phyloP scores from a whole-genome alignment of 2,113 vertebrate genomes.

The Rostratula benghalensis region DNA sequence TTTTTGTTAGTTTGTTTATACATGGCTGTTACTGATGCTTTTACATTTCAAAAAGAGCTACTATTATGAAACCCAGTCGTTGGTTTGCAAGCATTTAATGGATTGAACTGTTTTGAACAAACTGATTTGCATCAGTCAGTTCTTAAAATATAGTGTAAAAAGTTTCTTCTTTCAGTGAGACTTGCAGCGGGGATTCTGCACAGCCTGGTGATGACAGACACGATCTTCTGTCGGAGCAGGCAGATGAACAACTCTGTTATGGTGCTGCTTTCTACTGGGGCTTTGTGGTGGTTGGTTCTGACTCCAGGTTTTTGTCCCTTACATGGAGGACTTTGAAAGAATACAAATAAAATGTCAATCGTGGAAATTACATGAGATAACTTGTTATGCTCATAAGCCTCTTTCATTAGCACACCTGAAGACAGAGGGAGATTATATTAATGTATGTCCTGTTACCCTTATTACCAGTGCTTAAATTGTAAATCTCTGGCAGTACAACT shows the following conservation, averaged over 20 bases:
- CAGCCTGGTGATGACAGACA: neutral
- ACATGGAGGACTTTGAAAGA: neutral
- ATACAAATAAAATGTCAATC: neutral
- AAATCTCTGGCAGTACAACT: neutral
- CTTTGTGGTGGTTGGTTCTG: neutral
- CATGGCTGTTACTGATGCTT: neutral
- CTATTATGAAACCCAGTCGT: fast-evolving
- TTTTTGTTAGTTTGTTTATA: neutral
- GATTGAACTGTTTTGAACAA: neutral
- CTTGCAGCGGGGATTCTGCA: neutral
- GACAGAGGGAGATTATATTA: neutral
- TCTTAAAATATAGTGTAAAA: neutral
- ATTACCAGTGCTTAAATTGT: neutral
- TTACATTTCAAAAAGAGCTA: neutral
- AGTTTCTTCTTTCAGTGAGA: neutral
- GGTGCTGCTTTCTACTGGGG: neutral
- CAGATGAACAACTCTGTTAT: neutral
- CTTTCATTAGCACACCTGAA: neutral
- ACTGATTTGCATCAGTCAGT: neutral
- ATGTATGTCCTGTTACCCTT: neutral
- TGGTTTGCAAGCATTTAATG: neutral
- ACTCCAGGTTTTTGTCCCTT: neutral
- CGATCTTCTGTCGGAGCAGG: neutral
- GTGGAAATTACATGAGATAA: neutral
- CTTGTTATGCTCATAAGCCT: neutral